Evolutionary conservation across 35 echinoderm and acorn worm species (phyloP).

Genomic region (Ptychodera flava): DNA sequence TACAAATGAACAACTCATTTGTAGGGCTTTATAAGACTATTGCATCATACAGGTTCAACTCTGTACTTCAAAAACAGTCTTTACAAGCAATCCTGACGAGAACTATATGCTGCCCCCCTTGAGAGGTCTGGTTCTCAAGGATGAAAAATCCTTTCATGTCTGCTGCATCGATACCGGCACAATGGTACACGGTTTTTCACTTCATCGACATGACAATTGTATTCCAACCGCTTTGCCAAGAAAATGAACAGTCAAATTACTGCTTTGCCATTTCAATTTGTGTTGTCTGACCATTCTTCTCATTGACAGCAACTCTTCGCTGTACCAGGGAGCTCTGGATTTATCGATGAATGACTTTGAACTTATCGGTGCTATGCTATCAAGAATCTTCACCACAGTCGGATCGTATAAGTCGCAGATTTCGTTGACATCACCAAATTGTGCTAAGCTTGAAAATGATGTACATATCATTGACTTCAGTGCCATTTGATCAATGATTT

Average conservation of each 20-base stretch:
- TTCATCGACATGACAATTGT: neutral
- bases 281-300: neutral
- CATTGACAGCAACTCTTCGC: neutral
- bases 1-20: no score
- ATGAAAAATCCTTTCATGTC: neutral
- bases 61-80: no score
- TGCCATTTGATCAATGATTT: neutral
- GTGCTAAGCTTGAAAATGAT: neutral
- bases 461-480: neutral
- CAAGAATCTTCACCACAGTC: neutral
- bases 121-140: no score
- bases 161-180: neutral
- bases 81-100: no score
- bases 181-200: neutral
- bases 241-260: neutral
- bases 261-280: neutral
- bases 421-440: neutral
- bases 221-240: neutral
- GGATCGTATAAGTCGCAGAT: neutral
- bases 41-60: no score
- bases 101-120: no score
- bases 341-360: neutral
- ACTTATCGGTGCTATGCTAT: neutral
- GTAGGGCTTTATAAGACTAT: no score
- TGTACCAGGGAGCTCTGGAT: neutral